A percentile compares a stretch with the other conserved stretches of the same genome.
Evolutionary conservation across 2,888 invertebrate genomes (phyloP).

Genomic region (Orthosia cruda): DNA sequence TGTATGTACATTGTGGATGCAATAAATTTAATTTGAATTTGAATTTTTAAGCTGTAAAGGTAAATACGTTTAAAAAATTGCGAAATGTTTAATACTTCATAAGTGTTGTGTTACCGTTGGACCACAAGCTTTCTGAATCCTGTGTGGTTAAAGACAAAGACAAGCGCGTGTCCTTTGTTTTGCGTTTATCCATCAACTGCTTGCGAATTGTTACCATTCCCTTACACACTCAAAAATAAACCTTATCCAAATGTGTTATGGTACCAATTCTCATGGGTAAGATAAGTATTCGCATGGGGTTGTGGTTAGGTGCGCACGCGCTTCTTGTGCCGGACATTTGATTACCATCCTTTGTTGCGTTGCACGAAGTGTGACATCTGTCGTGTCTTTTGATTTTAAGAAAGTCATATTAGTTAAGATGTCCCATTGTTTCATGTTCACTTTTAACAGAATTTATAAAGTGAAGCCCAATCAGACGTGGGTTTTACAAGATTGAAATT

Average conservation of each 20-base stretch:
- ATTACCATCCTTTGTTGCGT: constrained; percentile 76
- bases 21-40: too few relatives aligned
- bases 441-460: neutral
- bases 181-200: constrained; percentile 72
- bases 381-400: constrained; percentile 67
- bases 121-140: constrained; percentile 80
- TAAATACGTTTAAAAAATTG: constrained; percentile 39
- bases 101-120: constrained; percentile 79
- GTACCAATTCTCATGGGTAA: constrained; percentile 33
- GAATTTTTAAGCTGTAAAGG: constrained; percentile 8
- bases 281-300: constrained; percentile 66
- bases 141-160: constrained; percentile 82
- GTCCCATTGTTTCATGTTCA: constrained; percentile 15
- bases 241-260: neutral
- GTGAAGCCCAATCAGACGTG: neutral
- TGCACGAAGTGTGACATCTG: constrained; percentile 75
- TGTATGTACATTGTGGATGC: too few relatives aligned
- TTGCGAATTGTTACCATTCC: constrained; percentile 70
- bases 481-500: neutral
- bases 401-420: constrained; percentile 28
- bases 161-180: constrained; percentile 79
- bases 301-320: constrained; percentile 84
- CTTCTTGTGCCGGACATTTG: constrained; percentile 76
- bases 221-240: constrained; percentile 11
- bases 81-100: constrained; percentile 41